Evolutionary conservation across 2,797 vertebrate genomes (phyloP).

Genomic region (Buceros bicornis): DNA sequence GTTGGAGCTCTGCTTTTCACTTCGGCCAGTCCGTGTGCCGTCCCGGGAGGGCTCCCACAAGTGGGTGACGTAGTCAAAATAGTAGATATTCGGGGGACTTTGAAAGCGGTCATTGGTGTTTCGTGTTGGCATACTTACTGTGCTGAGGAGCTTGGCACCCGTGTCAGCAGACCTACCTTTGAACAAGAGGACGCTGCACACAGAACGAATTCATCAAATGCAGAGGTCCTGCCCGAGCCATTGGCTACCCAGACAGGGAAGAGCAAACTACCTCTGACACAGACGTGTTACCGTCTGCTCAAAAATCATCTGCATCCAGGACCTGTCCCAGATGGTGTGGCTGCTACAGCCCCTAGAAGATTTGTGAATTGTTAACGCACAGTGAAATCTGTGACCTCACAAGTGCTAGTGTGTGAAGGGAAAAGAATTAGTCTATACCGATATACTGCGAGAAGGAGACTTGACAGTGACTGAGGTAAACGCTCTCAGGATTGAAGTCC

Average conservation of each 20-base stretch:
- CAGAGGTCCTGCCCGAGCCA: not conserved
- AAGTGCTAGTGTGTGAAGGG: not conserved
- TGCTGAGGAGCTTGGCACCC: not conserved
- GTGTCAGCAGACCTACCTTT: accelerated
- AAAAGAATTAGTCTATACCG: not conserved
- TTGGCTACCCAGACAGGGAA: not conserved
- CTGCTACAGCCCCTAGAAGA: not conserved
- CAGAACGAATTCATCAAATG: accelerated
- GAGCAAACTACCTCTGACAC: not conserved
- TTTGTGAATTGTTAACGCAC: not conserved
- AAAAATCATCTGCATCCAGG: not conserved
- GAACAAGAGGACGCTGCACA: accelerated
- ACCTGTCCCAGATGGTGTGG: not conserved
- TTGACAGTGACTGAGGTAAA: not conserved
- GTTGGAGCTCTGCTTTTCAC: accelerated
- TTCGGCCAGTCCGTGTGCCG: accelerated
- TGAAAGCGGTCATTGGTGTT: accelerated
- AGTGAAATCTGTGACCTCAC: not conserved
- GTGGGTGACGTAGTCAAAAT: not conserved
- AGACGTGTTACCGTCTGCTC: not conserved
- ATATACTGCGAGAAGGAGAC: not conserved
- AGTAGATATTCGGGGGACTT: accelerated
- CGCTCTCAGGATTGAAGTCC: accelerated
- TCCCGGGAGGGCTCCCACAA: accelerated
- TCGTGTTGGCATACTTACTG: not conserved